A percentile compares a stretch with the other conserved stretches of the same genome.
phyloP scores from a whole-genome alignment of 2,113 vertebrate genomes.

The Dicrurus megarhynchus region DNA sequence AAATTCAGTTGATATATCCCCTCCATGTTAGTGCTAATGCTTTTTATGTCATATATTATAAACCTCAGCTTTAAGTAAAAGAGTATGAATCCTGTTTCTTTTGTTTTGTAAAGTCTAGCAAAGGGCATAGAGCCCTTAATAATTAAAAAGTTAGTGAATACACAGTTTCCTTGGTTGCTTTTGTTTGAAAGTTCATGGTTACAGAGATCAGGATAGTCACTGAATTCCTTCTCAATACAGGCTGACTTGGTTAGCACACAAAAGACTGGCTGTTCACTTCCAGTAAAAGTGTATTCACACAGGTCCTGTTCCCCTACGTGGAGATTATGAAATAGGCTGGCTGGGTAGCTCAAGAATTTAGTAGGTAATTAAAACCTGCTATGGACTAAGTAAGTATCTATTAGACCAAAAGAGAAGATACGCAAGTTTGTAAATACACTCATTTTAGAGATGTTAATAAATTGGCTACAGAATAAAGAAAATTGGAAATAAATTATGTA shows the following conservation, averaged over 20 bases:
- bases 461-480: background rate
- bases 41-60: background rate
- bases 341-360: background rate
- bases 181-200: background rate
- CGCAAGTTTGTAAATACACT: background rate
- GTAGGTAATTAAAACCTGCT: background rate
- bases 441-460: background rate
- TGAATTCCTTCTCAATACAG: background rate
- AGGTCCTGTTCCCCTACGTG: background rate
- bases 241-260: background rate
- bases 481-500: background rate
- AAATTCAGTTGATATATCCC: background rate
- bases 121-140: background rate
- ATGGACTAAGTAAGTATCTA: background rate
- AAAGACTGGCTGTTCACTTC: slow-evolving; percentile 24
- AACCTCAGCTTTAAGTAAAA: background rate
- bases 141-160: background rate
- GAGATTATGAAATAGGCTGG: slow-evolving; percentile 1
- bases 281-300: slow-evolving; percentile 29
- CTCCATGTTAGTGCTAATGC: background rate
- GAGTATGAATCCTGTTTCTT: background rate
- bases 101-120: background rate
- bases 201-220: background rate
- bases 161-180: slow-evolving; percentile 9
- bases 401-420: background rate